Conservation (phyloP, 2,113 vertebrate species). For the Hemiprocne comata region DNA sequence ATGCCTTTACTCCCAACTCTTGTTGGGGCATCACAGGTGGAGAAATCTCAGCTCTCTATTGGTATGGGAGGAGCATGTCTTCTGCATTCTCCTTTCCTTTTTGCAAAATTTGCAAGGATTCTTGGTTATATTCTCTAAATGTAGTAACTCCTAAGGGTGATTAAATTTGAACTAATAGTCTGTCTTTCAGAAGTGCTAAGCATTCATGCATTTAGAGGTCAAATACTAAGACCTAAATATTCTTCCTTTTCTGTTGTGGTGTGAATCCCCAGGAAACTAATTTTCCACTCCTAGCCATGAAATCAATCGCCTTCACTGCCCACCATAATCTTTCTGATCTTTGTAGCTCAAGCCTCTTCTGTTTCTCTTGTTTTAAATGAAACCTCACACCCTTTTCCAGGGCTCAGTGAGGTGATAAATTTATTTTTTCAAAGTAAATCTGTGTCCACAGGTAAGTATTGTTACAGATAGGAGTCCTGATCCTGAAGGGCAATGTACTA, state of each 20-base stretch:
- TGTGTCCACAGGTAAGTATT: not conserved
- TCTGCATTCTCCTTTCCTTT: not conserved
- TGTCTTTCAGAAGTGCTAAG: not conserved
- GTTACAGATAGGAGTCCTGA: not conserved
- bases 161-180: not conserved
- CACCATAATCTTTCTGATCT: not conserved
- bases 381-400: not conserved
- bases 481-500: not conserved
- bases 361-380: not conserved
- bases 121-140: not conserved
- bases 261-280: not conserved
- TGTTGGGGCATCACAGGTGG: not conserved
- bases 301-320: not conserved
- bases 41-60: not conserved
- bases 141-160: not conserved
- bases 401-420: not conserved
- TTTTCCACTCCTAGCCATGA: not conserved
- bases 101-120: not conserved
- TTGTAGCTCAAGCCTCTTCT: not conserved
- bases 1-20: not conserved
- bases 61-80: not conserved
- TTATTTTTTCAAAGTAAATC: not conserved
- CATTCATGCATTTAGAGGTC: not conserved
- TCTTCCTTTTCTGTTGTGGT: not conserved
- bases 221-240: not conserved